phyloP scores from a whole-genome alignment of 2,888 invertebrate genomes.

The Brachylomia viminalis region DNA sequence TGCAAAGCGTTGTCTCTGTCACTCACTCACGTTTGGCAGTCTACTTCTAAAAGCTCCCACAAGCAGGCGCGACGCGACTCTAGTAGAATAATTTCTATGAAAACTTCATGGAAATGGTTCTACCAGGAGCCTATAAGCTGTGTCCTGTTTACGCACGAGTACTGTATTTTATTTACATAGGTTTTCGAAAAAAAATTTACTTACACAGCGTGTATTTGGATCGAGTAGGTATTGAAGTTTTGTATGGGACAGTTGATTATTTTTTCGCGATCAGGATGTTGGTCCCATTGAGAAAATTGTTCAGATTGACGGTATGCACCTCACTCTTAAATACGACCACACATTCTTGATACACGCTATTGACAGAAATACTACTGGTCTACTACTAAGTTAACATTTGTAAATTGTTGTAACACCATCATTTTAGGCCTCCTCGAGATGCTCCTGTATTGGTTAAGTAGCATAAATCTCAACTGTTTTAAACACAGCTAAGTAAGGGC shows the following conservation, averaged over 20 bases:
- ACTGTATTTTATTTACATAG: neutral
- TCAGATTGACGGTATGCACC: too few species aligned
- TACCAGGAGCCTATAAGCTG: too few species aligned
- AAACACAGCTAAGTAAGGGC: too few species aligned
- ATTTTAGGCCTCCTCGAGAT: neutral
- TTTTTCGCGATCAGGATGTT: neutral
- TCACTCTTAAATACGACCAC: too few species aligned
- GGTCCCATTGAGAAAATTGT: neutral
- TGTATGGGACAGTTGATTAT: neutral
- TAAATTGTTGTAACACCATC: too few species aligned
- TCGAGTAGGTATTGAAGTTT: neutral
- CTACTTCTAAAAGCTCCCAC: too few species aligned
- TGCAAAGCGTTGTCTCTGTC: neutral
- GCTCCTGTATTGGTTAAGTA: neutral
- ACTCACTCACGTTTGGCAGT: neutral
- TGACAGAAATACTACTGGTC: too few species aligned
- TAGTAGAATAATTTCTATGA: too few species aligned
- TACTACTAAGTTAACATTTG: neutral
- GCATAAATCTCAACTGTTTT: neutral
- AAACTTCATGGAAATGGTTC: too few species aligned
- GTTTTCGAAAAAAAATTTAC: neutral
- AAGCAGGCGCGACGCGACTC: too few species aligned
- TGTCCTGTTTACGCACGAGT: neutral
- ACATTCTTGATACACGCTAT: too few species aligned
- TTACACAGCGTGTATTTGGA: neutral